Base-by-base conservation (phyloP, 1,140 invertebrate genomes). In the Zaprionus ornatus region DNA sequence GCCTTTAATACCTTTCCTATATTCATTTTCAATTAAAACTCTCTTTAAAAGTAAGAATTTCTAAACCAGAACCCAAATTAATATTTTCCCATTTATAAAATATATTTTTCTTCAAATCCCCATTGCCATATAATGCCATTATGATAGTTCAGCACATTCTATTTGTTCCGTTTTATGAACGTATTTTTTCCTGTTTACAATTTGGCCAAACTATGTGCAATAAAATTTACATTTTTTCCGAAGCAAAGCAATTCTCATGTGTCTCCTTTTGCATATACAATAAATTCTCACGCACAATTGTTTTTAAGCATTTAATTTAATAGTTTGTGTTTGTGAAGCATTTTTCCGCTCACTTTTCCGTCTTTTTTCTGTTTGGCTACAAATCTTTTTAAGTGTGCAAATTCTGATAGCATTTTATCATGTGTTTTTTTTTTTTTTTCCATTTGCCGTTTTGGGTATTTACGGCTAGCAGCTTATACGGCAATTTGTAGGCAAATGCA, bases 271-370 rank as follows among this genome's bases (percentile, higher is more conserved):
- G 57, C 63, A 63, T 54, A 79, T 79, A 79, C 73, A 79, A 79
- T 79, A 79, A 77, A 79, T 79, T 69, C 50, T 64, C 55, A 61
- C 64, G 64, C 77, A 77, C 68, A 77, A 77, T 80, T 77, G 77
- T 77, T 77, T 75, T 79, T 23, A 61, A 77, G 69, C 77, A 74
- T 80, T 80, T 77, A 73, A 77, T 80, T 80, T 80, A 80, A 80
- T 79, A 79, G 74, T 64, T 65, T 76, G 45, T 27, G 45, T 21
- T 65, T 29, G 56, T 64, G 23, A 64, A n/a, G 32, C 40, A 52
- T 23, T 35, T 69, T 40, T 29, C 37, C 59, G 48, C n/a, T 12
- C 21, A 17, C 7, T 40, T 12, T 25, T 13, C 6, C 15, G 61
- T 71, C 35, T 63, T 29, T 37, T 55, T n/a, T 52, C 27, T 52